Evolutionary conservation across 2,113 vertebrate species (phyloP).

Genomic region (Saccopteryx leptura): DNA sequence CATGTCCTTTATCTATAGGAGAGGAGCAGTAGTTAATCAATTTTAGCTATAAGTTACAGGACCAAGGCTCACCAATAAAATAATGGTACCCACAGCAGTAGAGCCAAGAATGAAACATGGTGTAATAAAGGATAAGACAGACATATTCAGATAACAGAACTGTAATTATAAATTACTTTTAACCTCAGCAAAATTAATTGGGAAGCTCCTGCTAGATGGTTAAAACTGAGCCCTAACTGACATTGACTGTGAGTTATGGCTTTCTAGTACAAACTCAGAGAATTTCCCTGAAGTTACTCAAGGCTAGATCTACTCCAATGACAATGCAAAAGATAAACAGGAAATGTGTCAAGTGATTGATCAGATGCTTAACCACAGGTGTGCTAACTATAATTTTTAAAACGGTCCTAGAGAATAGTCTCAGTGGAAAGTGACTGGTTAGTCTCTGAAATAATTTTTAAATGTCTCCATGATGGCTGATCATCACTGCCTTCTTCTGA

Average conservation of each 20-base stretch:
- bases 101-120: constrained; percentile 50
- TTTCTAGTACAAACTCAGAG: constrained; percentile 64
- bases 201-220: constrained; percentile 69
- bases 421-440: constrained; percentile 6
- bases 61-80: constrained; percentile 73
- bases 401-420: constrained; percentile 58
- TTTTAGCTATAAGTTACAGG: constrained; percentile 60
- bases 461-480: constrained; percentile 22
- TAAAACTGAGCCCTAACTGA: constrained; percentile 60
- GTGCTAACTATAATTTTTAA: constrained; percentile 73
- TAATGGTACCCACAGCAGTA: constrained; percentile 48
- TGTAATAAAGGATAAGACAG: constrained; percentile 77
- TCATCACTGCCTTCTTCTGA: constrained; percentile 56
- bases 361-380: constrained; percentile 70
- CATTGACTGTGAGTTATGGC: constrained; percentile 62
- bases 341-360: constrained; percentile 74
- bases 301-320: constrained; percentile 67
- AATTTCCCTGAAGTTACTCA: constrained; percentile 74
- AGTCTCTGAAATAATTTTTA: constrained; percentile 61
- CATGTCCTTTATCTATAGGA: constrained; percentile 68
- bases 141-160: constrained; percentile 65
- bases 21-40: constrained; percentile 74
- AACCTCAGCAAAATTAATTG: constrained; percentile 78
- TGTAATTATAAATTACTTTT: constrained; percentile 80
- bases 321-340: constrained; percentile 54